phyloP scores from a whole-genome alignment of 2,113 vertebrate genomes.

The Oxygymnocypris stewartii region DNA sequence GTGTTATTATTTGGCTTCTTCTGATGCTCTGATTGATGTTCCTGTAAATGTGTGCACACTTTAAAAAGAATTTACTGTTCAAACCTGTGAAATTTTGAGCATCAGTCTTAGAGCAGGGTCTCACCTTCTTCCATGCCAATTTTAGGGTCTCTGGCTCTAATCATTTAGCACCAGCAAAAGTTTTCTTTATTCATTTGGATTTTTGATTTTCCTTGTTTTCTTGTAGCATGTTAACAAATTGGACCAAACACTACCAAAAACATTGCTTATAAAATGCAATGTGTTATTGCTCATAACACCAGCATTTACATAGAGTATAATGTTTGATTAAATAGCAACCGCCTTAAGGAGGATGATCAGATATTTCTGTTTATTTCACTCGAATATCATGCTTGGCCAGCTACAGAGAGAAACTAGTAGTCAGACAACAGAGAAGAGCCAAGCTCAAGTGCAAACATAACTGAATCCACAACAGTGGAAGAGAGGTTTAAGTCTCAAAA shows the following conservation, averaged over 20 bases:
- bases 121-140: neutral
- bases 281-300: too few relatives aligned
- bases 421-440: neutral
- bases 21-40: neutral
- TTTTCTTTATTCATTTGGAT: neutral
- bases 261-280: neutral
- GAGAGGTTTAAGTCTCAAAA: neutral
- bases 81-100: neutral
- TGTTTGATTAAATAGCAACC: too few relatives aligned
- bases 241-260: neutral
- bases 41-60: neutral
- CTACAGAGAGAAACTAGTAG: neutral
- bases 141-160: neutral
- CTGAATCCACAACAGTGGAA: neutral
- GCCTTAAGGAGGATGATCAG: neutral
- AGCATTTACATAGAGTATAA: too few relatives aligned
- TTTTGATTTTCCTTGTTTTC: neutral
- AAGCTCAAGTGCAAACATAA: neutral
- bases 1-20: neutral
- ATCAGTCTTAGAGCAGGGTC: neutral
- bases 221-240: neutral
- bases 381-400: neutral
- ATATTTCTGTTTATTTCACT: too few relatives aligned
- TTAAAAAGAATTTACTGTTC: neutral
- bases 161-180: neutral